Base-by-base conservation (phyloP, 2,888 invertebrate species). In the Octodonta nipae region DNA sequence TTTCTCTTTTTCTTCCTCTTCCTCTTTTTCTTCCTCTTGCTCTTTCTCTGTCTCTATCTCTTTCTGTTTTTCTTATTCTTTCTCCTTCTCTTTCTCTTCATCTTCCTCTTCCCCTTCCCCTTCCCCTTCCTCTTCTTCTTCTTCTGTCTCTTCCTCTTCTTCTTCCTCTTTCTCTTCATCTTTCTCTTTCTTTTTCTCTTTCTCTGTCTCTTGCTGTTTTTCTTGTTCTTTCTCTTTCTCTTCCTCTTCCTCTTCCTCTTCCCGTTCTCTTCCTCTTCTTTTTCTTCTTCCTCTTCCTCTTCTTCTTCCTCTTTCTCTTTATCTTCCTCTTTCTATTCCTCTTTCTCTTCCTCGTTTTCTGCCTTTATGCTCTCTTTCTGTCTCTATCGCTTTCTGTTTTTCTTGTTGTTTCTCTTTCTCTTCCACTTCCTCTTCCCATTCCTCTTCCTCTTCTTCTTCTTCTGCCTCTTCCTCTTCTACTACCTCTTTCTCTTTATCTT, bases 261-360 rank as follows among this genome's bases (percentile, higher is more conserved):
- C n/a, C n/a, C n/a, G n/a, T n/a, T n/a, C n/a, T n/a, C n/a, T n/a
- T n/a, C n/a, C n/a, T n/a, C n/a, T n/a, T 42, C 44, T 48, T 48
- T 47, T 48, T 51, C 49, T 53, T 50, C 49, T 44, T 47, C 49
- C 45, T 50, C 50, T 43, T 46, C 44, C 44, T 45, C 49, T 42
- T 36, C 41, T n/a, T n/a, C n/a, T n/a, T n/a, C n/a, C n/a, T n/a
- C n/a, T n/a, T n/a, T n/a, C 38, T 37, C 24, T 42, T 34, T 34
- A 39, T 40, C 38, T 44, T 36, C 36, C 8, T 17, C 8, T 17
- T 17, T 17, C 8, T 17, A 7, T 17, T 17, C 8, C 8, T 17
- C 8, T 17, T 17, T 17, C 8, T 17, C 8, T 38, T 34, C 15
- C 22, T 15, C 16, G 37, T 30, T 29, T 25, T 33, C 28, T 30